Evolutionary conservation across 2,888 invertebrate species (phyloP).

Genomic region (Acanthosepion lycidas): DNA sequence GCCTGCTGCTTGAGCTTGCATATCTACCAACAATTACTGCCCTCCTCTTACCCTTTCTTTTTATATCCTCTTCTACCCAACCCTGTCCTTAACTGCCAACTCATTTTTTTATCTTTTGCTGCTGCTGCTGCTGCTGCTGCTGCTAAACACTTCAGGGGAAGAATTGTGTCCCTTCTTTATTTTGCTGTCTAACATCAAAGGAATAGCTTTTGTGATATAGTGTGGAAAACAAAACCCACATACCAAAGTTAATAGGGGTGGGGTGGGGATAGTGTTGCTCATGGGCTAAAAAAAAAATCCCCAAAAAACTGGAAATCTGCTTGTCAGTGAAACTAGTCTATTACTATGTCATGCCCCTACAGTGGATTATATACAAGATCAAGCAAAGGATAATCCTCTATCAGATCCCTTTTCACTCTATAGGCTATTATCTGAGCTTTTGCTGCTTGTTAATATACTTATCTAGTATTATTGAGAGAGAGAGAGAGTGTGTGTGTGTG

Average conservation of each 20-base stretch:
- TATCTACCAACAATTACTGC: not conserved
- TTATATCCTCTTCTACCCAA: not conserved
- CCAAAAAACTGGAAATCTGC: not conserved
- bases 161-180: not conserved
- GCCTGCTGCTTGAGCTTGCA: constrained; percentile 18
- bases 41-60: not conserved
- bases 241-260: not conserved
- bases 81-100: not conserved
- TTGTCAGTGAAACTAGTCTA: not conserved
- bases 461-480: not conserved
- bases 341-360: not conserved
- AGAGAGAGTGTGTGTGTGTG: no score
- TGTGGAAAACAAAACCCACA: not conserved
- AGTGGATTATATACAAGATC: not conserved
- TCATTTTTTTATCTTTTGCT: not conserved
- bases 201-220: constrained; percentile 21
- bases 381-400: not conserved
- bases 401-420: not conserved
- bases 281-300: no score
- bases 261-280: not conserved
- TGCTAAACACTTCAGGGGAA: constrained; percentile 33
- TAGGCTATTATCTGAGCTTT: not conserved
- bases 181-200: constrained; percentile 17
- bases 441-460: not conserved
- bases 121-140: constrained; percentile 23